Conservation (phyloP, 1,140 invertebrate genomes). For the Pachypeltis micranthus region DNA sequence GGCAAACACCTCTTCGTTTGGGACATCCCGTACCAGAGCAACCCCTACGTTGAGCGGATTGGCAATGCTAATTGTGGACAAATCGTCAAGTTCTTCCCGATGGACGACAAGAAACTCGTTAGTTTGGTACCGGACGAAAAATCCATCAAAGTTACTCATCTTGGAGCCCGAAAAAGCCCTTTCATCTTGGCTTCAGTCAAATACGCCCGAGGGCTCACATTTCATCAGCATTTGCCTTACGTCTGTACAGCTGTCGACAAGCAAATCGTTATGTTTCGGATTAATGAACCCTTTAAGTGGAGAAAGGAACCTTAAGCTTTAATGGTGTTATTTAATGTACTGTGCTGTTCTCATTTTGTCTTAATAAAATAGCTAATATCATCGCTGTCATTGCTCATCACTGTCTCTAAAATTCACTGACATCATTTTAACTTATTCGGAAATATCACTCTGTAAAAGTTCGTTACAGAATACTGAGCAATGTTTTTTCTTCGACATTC, state of each 20-base stretch:
- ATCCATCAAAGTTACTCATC: not conserved
- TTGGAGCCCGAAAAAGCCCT: not conserved
- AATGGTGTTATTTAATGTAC: too few relatives aligned
- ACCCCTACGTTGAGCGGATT: conserved; percentile 1
- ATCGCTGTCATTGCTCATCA: too few relatives aligned
- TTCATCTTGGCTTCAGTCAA: conserved; percentile 10
- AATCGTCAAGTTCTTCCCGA: conserved; percentile 9
- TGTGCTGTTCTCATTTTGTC: too few relatives aligned
- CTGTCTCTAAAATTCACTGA: too few relatives aligned
- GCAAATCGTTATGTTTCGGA: conserved; percentile 44
- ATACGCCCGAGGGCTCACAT: conserved; percentile 44
- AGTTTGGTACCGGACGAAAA: conserved; percentile 11
- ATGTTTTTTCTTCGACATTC: too few relatives aligned
- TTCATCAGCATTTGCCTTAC: conserved; percentile 49
- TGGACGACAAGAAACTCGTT: conserved; percentile 8
- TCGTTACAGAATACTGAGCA: too few relatives aligned
- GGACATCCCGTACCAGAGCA: conserved; percentile 44
- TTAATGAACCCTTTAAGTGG: too few relatives aligned
- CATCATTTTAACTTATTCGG: too few relatives aligned
- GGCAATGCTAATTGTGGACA: conserved; percentile 7
- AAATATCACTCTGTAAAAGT: too few relatives aligned
- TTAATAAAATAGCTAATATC: too few relatives aligned
- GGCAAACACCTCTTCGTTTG: conserved; percentile 50
- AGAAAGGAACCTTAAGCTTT: too few relatives aligned
- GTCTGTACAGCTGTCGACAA: conserved; percentile 47